phyloP scores from a whole-genome alignment of 2,113 vertebrate genomes.

The Rafetus swinhoei region DNA sequence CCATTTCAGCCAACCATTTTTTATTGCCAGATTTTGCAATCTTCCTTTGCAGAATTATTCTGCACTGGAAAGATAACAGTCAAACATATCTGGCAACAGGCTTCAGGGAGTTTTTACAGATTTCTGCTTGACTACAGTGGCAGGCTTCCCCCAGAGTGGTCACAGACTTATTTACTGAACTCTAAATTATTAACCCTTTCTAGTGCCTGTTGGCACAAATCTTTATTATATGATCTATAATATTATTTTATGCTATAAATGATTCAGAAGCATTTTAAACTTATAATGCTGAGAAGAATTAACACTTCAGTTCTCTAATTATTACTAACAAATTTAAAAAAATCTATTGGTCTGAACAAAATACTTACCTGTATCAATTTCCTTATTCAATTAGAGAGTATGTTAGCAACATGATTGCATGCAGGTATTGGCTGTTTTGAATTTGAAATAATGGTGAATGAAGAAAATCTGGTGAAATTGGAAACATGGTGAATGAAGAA shows the following conservation, averaged over 20 bases:
- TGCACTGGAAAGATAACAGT: slow-evolving; percentile 68
- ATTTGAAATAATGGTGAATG: slow-evolving; percentile 25
- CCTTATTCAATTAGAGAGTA: slow-evolving; percentile 20
- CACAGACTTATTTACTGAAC: neutral
- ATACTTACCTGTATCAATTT: slow-evolving; percentile 18
- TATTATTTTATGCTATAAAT: slow-evolving; percentile 8
- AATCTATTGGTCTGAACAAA: slow-evolving; percentile 34
- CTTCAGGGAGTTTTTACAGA: slow-evolving; percentile 21
- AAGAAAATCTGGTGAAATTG: slow-evolving; percentile 27
- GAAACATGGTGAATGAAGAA: neutral
- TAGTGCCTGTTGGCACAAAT: slow-evolving; percentile 14
- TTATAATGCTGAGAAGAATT: slow-evolving; percentile 43
- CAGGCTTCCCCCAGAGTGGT: neutral
- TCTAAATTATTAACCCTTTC: slow-evolving; percentile 33
- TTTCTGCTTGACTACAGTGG: slow-evolving; percentile 7
- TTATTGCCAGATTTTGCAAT: slow-evolving; percentile 61
- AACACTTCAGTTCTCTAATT: slow-evolving; percentile 58
- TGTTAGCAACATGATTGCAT: slow-evolving; percentile 30
- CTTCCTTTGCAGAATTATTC: slow-evolving; percentile 66
- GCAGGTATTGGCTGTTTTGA: neutral
- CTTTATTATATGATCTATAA: slow-evolving; percentile 27
- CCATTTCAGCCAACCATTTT: slow-evolving; percentile 39
- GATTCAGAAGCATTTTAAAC: slow-evolving; percentile 43
- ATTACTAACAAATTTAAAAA: slow-evolving; percentile 51
- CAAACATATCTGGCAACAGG: slow-evolving; percentile 42